Conservation (phyloP, 2,797 vertebrate species). For the Benthosema pterotum region DNA sequence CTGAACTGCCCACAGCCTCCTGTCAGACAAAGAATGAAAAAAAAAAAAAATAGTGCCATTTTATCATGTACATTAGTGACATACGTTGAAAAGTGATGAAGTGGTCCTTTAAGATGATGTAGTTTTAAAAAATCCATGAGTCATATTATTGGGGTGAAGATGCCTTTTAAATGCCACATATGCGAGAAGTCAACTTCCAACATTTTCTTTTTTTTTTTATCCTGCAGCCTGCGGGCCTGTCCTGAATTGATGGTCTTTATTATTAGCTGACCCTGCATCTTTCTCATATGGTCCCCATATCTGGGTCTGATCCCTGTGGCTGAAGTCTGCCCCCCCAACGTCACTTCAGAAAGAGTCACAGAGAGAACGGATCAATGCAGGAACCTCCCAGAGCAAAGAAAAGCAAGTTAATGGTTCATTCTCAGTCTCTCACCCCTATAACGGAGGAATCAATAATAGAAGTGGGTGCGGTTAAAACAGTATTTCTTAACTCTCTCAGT, state of each 20-base stretch:
- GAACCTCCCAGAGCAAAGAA: slow-evolving; percentile 61
- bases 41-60: no score
- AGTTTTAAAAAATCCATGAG: no score
- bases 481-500: slow-evolving; percentile 49
- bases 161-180: no score
- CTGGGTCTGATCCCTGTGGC: slow-evolving; percentile 17
- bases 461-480: slow-evolving; percentile 57
- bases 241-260: slow-evolving; percentile 22
- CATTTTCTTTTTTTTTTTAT: no score
- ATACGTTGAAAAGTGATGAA: no score
- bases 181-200: no score
- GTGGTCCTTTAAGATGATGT: no score
- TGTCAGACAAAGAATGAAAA: no score
- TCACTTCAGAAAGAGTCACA: slow-evolving; percentile 31
- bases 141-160: no score
- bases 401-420: slow-evolving; percentile 67
- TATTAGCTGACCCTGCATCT: background rate
- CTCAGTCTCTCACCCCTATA: slow-evolving; percentile 39
- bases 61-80: no score
- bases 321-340: slow-evolving; percentile 18
- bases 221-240: slow-evolving; percentile 19
- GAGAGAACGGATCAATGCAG: slow-evolving; percentile 58
- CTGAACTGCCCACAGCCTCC: no score
- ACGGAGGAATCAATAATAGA: slow-evolving; percentile 66
- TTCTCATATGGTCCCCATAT: background rate